A percentile compares a stretch with the other conserved stretches of the same genome.
phyloP scores from a whole-genome alignment of 2,888 invertebrate genomes.

The Mamestra brassicae region DNA sequence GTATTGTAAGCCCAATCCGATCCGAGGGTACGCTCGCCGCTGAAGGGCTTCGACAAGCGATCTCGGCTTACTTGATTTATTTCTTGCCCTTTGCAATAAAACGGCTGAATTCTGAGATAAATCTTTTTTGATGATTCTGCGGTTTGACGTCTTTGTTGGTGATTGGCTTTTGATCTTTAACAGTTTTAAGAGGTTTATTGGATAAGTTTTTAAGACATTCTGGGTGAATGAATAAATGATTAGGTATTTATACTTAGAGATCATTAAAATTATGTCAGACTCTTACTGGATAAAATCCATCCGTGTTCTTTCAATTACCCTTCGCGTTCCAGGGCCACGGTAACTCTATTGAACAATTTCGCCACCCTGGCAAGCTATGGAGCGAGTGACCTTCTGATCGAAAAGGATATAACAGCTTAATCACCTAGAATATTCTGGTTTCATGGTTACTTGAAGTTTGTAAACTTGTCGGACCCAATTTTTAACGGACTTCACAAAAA shows the following conservation, averaged over 20 bases:
- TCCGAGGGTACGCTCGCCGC: conserved; percentile 43
- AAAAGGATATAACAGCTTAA: conserved; percentile 1
- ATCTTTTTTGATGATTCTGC: conserved; percentile 56
- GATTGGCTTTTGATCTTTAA: conserved; percentile 49
- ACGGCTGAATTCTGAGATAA: conserved; percentile 54
- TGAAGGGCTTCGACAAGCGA: conserved; percentile 61
- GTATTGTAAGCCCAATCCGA: conserved; percentile 47
- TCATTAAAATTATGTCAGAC: neutral
- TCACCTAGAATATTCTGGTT: neutral
- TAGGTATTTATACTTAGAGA: neutral
- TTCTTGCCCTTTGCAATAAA: conserved; percentile 60
- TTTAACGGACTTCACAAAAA: no score
- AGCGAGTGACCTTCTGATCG: no score
- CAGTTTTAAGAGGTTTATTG: conserved; percentile 16
- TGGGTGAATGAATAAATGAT: neutral
- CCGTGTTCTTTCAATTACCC: no score
- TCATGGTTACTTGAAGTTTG: no score
- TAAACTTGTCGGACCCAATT: no score
- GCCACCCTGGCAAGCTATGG: no score
- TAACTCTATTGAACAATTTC: no score
- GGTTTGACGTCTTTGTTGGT: conserved; percentile 50
- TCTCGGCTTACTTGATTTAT: conserved; percentile 60
- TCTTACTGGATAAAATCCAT: no score
- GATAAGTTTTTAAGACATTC: neutral
- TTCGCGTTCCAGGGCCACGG: no score